Percentiles rank a stretch among this genome's conserved stretches.
phyloP scores from a whole-genome alignment of 2,888 invertebrate species.

The Plusia festucae region DNA sequence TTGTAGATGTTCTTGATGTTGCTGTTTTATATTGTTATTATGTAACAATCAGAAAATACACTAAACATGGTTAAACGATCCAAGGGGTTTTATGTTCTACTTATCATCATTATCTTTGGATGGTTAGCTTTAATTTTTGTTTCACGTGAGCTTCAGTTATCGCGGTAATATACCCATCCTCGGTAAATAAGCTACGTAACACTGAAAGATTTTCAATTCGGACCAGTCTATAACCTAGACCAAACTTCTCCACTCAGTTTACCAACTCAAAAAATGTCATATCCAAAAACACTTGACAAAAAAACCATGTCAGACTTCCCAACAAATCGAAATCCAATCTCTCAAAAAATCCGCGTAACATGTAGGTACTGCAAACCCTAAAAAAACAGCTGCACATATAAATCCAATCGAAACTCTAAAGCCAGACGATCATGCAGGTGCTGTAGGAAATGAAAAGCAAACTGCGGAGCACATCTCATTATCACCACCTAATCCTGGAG shows the following conservation, averaged over 20 bases:
- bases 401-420: slow-evolving; percentile 63
- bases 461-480: slow-evolving; percentile 70
- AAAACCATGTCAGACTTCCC: background rate
- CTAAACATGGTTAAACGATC: background rate
- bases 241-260: background rate
- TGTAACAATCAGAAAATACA: background rate
- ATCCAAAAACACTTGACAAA: background rate
- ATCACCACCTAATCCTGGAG: slow-evolving; percentile 70
- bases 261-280: background rate
- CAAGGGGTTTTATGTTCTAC: background rate
- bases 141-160: background rate
- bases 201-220: too few species aligned
- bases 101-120: background rate
- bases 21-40: background rate
- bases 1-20: background rate
- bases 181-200: too few species aligned
- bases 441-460: slow-evolving; percentile 76
- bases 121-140: too few species aligned
- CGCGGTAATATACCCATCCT: too few species aligned
- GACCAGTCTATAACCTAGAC: background rate
- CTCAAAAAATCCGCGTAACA: slow-evolving; percentile 5
- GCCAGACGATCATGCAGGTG: slow-evolving; percentile 61
- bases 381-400: slow-evolving; percentile 22
- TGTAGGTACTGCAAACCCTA: slow-evolving; percentile 1
- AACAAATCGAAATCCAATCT: slow-evolving; percentile 4